A percentile compares a stretch with the other conserved stretches of the same genome.
Evolutionary conservation across 2,113 vertebrate genomes (phyloP).

Genomic region (Phylloscopus whistleri): DNA sequence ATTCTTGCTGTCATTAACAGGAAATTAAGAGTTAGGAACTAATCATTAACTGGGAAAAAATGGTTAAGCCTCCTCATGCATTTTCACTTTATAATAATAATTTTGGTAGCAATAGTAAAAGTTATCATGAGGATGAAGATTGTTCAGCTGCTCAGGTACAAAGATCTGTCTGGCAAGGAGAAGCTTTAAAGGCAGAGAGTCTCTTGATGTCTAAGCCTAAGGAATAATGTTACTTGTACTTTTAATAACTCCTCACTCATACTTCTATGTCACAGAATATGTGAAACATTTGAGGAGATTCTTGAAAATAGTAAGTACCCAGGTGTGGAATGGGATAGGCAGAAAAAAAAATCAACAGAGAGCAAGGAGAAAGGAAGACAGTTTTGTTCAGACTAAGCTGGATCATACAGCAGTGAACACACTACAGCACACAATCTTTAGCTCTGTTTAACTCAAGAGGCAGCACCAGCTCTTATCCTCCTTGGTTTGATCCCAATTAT

Average conservation of each 20-base stretch:
- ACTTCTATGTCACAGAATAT: not conserved
- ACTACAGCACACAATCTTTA: not conserved
- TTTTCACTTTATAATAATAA: not conserved
- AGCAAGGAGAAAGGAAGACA: not conserved
- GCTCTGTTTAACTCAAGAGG: not conserved
- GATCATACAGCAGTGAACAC: not conserved
- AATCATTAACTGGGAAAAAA: not conserved
- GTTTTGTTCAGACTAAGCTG: not conserved
- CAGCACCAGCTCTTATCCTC: not conserved
- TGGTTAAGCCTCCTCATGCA: not conserved
- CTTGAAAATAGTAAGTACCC: not conserved
- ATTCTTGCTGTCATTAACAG: not conserved
- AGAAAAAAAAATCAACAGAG: not conserved
- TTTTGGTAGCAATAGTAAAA: not conserved
- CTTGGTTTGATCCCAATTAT: not conserved
- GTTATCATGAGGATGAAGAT: not conserved
- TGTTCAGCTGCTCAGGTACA: not conserved
- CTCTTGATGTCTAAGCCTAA: not conserved
- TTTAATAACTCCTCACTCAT: not conserved
- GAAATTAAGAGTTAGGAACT: not conserved
- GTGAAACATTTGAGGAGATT: not conserved
- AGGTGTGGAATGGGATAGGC: not conserved
- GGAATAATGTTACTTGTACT: not conserved
- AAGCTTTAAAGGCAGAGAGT: not conserved
- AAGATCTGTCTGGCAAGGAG: not conserved